Conservation (phyloP, 2,888 invertebrate species). For the Nemurella pictetii region DNA sequence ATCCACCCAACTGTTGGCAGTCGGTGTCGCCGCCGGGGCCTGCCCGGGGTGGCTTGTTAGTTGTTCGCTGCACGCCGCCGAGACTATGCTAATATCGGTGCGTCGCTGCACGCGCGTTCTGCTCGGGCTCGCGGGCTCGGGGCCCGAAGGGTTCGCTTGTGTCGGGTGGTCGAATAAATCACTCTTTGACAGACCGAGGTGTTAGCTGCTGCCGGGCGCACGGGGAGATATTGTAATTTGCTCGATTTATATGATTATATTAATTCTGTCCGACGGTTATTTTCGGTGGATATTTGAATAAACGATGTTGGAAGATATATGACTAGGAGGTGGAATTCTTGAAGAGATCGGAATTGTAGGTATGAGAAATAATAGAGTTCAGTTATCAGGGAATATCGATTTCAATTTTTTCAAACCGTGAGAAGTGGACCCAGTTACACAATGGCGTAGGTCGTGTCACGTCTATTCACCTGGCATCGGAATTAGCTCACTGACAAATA, state of each 20-base stretch:
- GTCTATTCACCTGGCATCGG: not conserved
- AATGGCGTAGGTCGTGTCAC: not conserved
- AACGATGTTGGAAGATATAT: not conserved
- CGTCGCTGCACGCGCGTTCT: not conserved
- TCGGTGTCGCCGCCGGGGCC: not conserved
- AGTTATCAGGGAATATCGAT: not conserved
- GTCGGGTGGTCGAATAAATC: constrained; percentile 31
- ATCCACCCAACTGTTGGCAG: not conserved
- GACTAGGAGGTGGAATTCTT: not conserved
- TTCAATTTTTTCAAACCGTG: not conserved
- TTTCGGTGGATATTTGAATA: not conserved
- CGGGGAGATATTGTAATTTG: constrained; percentile 24
- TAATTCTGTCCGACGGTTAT: constrained; percentile 6
- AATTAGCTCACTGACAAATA: not conserved
- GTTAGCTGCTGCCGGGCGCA: not conserved
- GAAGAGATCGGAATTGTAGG: not conserved
- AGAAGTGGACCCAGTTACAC: not conserved
- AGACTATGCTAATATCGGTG: not conserved
- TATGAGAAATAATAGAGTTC: not conserved
- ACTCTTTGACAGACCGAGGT: constrained; percentile 28
- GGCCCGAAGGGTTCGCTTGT: not conserved
- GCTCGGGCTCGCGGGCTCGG: not conserved
- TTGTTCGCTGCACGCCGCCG: not conserved
- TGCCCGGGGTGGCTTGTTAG: constrained; percentile 13
- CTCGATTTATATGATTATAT: not conserved